Conservation (phyloP, 2,888 invertebrate species). For the Nowickia ferox region DNA sequence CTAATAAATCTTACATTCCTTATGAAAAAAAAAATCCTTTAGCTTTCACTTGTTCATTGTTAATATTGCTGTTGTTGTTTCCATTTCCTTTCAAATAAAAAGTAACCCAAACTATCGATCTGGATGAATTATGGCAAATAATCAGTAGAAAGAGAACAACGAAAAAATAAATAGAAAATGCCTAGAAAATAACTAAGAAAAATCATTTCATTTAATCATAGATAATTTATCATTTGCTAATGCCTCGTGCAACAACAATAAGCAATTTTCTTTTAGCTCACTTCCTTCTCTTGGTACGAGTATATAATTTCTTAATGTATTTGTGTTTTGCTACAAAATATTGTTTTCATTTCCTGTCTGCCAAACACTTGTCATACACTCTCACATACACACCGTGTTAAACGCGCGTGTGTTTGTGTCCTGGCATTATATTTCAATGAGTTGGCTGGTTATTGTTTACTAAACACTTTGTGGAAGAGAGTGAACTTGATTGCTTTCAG, state of each 20-base stretch:
- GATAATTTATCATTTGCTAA: constrained; percentile 70
- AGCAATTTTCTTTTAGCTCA: constrained; percentile 23
- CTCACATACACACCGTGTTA: constrained; percentile 17
- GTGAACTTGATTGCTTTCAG: constrained; percentile 33
- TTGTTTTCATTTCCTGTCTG: constrained; percentile 52
- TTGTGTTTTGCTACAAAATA: neutral
- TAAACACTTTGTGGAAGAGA: constrained; percentile 1
- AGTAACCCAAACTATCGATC: constrained; percentile 43
- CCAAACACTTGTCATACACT: constrained; percentile 61
- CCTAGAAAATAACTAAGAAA: constrained; percentile 39
- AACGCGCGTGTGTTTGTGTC: neutral
- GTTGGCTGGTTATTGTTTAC: neutral
- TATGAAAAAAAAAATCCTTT: constrained; percentile 29
- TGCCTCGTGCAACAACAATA: constrained; percentile 35
- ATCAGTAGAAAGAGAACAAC: constrained; percentile 36
- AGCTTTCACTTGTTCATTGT: constrained; percentile 8
- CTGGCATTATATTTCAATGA: neutral
- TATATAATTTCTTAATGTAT: neutral
- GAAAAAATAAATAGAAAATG: constrained; percentile 3
- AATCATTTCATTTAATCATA: constrained; percentile 67
- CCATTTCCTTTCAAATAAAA: constrained; percentile 36
- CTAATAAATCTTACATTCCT: constrained; percentile 62
- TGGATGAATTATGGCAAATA: constrained; percentile 69
- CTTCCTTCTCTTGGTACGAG: neutral
- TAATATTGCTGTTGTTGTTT: neutral